Evolutionary conservation across 2,888 invertebrate genomes (phyloP).

Genomic region (Cheilosia soror): DNA sequence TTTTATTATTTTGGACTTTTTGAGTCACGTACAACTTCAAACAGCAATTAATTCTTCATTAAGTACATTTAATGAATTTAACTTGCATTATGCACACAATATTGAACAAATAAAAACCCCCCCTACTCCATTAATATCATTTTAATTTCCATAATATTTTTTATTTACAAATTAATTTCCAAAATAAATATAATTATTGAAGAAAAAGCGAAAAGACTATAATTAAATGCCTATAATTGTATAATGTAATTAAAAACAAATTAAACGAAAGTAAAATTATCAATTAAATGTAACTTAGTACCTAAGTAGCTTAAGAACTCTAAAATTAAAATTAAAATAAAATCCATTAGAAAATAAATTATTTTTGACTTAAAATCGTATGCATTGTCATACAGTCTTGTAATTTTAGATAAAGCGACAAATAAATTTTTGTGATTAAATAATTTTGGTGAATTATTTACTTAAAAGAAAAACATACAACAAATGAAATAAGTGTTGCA

Average conservation of each 20-base stretch:
- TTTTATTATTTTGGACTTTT: neutral
- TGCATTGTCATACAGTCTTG: constrained; percentile 15
- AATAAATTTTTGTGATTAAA: constrained; percentile 55
- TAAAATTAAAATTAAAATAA: constrained; percentile 17
- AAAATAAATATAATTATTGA: constrained; percentile 29
- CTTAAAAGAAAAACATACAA: constrained; percentile 2
- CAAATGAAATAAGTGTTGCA: constrained; percentile 8
- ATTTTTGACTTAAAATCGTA: constrained; percentile 41
- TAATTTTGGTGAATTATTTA: constrained; percentile 38
- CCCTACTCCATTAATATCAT: neutral
- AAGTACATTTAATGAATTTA: constrained; percentile 23
- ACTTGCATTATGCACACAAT: constrained; percentile 12
- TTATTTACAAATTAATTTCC: constrained; percentile 9
- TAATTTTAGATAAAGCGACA: constrained; percentile 46
- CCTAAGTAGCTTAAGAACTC: constrained; percentile 73
- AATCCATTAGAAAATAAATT: constrained; percentile 33
- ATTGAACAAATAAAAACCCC: constrained; percentile 1
- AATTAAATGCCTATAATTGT: constrained; percentile 74
- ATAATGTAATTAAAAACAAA: constrained; percentile 62
- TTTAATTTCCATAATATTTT: neutral
- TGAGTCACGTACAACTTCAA: neutral
- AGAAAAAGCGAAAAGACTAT: constrained; percentile 74
- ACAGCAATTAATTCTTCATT: constrained; percentile 2
- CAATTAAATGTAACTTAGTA: constrained; percentile 76
- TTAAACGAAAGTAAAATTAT: constrained; percentile 58